Conservation (phyloP, 2,113 vertebrate genomes). For the Platichthys flesus region DNA sequence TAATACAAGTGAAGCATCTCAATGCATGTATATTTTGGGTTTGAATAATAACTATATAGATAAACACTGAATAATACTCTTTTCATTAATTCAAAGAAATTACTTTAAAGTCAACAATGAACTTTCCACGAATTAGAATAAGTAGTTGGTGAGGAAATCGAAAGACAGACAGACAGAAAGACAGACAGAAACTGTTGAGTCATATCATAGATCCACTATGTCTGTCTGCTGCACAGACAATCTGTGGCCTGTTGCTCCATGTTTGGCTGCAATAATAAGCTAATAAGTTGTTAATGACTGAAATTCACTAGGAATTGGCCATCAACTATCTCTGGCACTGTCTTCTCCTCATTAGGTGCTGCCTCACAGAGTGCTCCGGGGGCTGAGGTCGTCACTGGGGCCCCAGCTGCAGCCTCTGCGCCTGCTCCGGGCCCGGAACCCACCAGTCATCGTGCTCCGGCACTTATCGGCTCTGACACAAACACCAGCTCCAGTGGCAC, state of each 20-base stretch:
- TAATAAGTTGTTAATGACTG: slow-evolving; percentile 22
- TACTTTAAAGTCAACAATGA: too few relatives aligned
- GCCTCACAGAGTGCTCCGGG: neutral
- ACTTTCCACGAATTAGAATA: too few relatives aligned
- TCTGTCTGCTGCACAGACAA: too few relatives aligned
- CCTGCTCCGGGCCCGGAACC: rapidly evolving
- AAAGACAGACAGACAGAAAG: too few relatives aligned
- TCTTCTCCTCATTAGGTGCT: slow-evolving; percentile 14
- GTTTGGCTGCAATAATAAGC: slow-evolving; percentile 17
- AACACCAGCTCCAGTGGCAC: neutral
- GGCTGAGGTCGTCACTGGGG: neutral
- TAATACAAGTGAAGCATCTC: too few relatives aligned
- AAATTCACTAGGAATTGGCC: neutral
- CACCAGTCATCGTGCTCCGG: neutral
- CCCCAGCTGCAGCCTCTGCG: neutral
- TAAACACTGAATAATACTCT: too few relatives aligned
- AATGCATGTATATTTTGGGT: too few relatives aligned
- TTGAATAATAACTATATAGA: too few relatives aligned
- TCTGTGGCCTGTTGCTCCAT: neutral
- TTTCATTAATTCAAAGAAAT: too few relatives aligned
- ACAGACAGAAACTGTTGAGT: too few relatives aligned
- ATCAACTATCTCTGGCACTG: slow-evolving; percentile 10
- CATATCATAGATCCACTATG: too few relatives aligned
- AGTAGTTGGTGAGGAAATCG: too few relatives aligned
- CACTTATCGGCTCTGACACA: neutral